phyloP scores from a whole-genome alignment of 2,888 invertebrate genomes.

The Tetropium fuscum region DNA sequence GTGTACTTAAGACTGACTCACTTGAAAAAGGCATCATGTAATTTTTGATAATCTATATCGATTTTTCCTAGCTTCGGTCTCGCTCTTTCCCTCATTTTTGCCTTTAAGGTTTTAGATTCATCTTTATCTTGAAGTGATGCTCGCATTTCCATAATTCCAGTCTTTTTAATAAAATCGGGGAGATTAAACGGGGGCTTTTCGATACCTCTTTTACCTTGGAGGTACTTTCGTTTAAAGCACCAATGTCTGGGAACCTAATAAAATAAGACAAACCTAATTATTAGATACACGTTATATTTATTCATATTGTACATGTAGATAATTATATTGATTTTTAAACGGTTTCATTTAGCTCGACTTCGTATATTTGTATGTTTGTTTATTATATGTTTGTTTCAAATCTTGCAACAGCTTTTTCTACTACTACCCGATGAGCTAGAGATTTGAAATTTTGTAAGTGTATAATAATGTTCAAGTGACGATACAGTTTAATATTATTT shows the following conservation, averaged over 20 bases:
- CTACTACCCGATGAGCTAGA: too few species aligned
- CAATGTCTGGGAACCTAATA: constrained; percentile 91
- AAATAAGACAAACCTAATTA: neutral
- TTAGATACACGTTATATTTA: neutral
- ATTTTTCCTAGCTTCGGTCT: constrained; percentile 99
- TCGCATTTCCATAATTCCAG: constrained; percentile 99
- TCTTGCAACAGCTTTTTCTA: too few species aligned
- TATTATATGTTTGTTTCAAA: too few species aligned
- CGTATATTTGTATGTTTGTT: too few species aligned
- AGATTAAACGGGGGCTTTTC: constrained; percentile 99
- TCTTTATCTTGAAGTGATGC: constrained; percentile 98
- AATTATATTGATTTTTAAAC: too few species aligned
- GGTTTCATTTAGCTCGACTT: too few species aligned
- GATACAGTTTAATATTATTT: too few species aligned
- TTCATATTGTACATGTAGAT: too few species aligned
- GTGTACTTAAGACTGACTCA: too few species aligned
- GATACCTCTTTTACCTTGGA: constrained; percentile 93
- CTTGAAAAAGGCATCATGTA: constrained; percentile 99
- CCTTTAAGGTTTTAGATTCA: constrained; percentile 93
- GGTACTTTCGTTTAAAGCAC: constrained; percentile 95
- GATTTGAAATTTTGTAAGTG: too few species aligned
- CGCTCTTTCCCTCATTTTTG: constrained; percentile 97
- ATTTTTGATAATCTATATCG: constrained; percentile 99
- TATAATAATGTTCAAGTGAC: too few species aligned
- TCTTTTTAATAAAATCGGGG: constrained; percentile 98